Evolutionary conservation across 2,888 invertebrate genomes (phyloP), one percentile per base, ranked within the genome.

Genomic region (Lamellibrachia satsuma): DNA sequence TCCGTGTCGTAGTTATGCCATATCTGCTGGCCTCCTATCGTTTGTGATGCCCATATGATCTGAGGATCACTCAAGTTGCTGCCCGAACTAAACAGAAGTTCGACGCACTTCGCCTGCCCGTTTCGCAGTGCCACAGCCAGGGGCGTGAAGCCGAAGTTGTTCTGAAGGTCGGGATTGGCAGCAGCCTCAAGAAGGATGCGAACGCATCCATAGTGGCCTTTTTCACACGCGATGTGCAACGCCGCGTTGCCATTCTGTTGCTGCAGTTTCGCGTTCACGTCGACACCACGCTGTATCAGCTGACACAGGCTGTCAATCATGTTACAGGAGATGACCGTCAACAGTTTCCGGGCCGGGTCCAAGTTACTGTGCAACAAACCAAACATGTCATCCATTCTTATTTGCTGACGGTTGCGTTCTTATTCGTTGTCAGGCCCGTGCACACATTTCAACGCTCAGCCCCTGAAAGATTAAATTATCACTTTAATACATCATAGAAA

Each of bases 301-400:
- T 52, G 51, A n/a, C n/a, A 39, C 90, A 92, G 52, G 27, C 90
- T 52, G 52, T 92, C 90, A 52, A 90, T 39, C 92, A 92, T 92
- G 90, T 92, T 92, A 52, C 27, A 90, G 6, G 90, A 52, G 4
- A 92, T 90, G 39, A 57, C 92, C n/a, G 92, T 92, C 52, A 92
- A 52, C 11, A 92, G 92, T 90, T 92, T 92, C 8, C 92, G 92
- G 8, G 52, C 27, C n/a, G 92, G 92, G 52, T 51, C 52, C 52
- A 92, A n/a, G 55, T 90, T 55, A 39, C 55, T 90, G 90, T 92
- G 90, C 15, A 92, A 7, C 92, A 92, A 51, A n/a, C 92, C 92
- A 55, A 92, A 92, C 90, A 90, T 90, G 52, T 92, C 92, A 92
- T 92, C 92, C 92, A 92, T 92, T 39, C 52, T 92, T n/a, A 22